Evolutionary conservation across 2,113 vertebrate species (phyloP), one percentile per base, ranked within the genome.

Genomic region (Pteronura brasiliensis): DNA sequence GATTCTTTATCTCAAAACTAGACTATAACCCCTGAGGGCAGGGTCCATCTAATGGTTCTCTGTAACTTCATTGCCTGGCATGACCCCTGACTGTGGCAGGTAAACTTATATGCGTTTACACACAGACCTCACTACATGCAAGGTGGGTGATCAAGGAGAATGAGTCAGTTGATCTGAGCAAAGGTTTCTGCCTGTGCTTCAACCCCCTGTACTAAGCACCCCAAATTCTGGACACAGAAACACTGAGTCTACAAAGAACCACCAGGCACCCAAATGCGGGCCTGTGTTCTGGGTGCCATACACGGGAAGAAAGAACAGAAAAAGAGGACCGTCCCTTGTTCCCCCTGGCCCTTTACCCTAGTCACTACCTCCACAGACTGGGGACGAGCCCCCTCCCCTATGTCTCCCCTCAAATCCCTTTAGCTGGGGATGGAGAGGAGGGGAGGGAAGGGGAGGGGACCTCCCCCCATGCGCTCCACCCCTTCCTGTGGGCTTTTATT

Each of bases 401-500:
- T 86, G 39, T 97, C 97, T 96, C 94, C 91, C 88, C 82, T 90
- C 55, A 95, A 85, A 84, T 85, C 81, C 91, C 82, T 79, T 79
- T 67, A 81, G 76, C 23, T 71, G 67, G 71, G 65, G 88, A 95
- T 87, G 93, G 87, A 95, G 55, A 92, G 79, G 52, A 93, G 72
- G 65, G 49, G 67, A 88, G 79, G 93, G 95, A 82, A 80, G 2
- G 39, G 23, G 25, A 76, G 96, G 88, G 98, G 96, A 94, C 97
- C 80, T 97, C 90, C 81, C 86, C 89, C 95, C 92, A 85, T n/a
- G 94, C 96, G 97, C 96, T 97, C 95, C n/a, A 98, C 88, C 96
- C 81, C 94, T 93, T 90, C 97, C 97, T 97, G 94, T 23, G 88
- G 97, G 96, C 90, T 97, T 96, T 97, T 84, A 96, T 96, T 97